Evolutionary conservation across 1,140 invertebrate species (phyloP), one percentile per base, ranked within the genome.

Genomic region (Hyles vespertilio): DNA sequence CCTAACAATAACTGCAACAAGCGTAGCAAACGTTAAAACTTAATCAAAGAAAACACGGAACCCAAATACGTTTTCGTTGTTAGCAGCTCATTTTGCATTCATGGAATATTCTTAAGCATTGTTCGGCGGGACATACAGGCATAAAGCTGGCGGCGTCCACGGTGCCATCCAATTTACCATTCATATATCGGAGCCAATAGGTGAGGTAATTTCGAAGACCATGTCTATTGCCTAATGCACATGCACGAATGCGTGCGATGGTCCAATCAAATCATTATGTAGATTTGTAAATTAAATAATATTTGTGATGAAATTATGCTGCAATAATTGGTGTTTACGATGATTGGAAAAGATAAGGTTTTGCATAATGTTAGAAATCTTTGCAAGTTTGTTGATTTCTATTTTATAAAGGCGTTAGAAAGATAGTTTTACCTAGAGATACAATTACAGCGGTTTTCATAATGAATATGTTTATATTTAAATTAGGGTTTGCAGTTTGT

Each of bases 21-120:
- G 11, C n/a, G 22, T 32, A 9, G 5, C 32, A 51, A 51, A 10
- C 6, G n/a, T 33, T 34, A 56, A 48, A 43, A 56, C 10, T 56
- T 79, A 85, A 83, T 82, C 77, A 84, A 63, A 72, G 67, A 65
- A 70, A 72, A 82, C 76, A 79, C 74, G 77, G 79, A 78, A 78
- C 69, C 74, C 74, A 81, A 47, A 79, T 82, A 75, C 65, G 62
- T 78, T 77, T 71, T 49, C 64, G 77, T 83, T 82, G 81, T 81
- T 85, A 81, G 77, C 70, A 56, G 70, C 79, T 85, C 85, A 87
- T 87, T 87, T 81, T 85, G 81, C 82, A 87, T 87, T 87, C 84
- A 87, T 87, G 80, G 84, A 85, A 87, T 85, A 78, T 85, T 83
- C 79, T 85, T 85, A 84, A 81, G 77, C 78, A 73, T 72, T 83